Conservation (phyloP, 2,113 vertebrate genomes). For the Colossoma macropomum region DNA sequence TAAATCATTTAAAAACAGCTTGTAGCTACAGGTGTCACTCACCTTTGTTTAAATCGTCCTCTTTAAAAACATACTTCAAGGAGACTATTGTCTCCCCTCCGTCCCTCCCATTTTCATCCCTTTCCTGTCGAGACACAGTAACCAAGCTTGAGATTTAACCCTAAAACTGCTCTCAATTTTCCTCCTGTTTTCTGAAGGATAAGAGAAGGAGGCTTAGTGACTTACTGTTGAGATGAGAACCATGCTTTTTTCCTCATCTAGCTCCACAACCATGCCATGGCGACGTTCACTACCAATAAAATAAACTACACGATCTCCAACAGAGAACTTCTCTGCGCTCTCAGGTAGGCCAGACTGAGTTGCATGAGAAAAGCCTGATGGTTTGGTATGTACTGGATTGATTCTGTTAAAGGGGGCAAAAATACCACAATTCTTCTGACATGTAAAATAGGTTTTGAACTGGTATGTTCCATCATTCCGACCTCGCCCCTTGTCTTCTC, state of each 20-base stretch:
- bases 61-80: conserved; percentile 72
- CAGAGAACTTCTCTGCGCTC: conserved; percentile 44
- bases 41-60: conserved; percentile 59
- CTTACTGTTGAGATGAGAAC: conserved; percentile 73
- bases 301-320: conserved; percentile 82
- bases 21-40: too few species aligned
- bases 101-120: conserved; percentile 63
- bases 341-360: accelerated
- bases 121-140: conserved; percentile 72
- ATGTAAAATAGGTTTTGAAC: conserved; percentile 59
- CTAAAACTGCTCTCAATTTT: not conserved
- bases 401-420: conserved; percentile 79
- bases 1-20: too few species aligned
- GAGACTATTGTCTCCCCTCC: conserved; percentile 75
- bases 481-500: conserved; percentile 73
- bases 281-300: conserved; percentile 61
- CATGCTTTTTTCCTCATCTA: conserved; percentile 51
- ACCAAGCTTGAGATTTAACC: not conserved
- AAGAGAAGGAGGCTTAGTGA: not conserved
- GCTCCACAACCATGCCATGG: conserved; percentile 75
- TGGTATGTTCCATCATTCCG: conserved; percentile 55
- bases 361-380: not conserved
- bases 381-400: conserved; percentile 50
- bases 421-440: conserved; percentile 73
- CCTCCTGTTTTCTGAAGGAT: not conserved